A percentile compares a stretch with the other conserved stretches of the same genome.
Evolutionary conservation across 2,888 invertebrate species (phyloP).

Genomic region (Drosophila neonasuta): DNA sequence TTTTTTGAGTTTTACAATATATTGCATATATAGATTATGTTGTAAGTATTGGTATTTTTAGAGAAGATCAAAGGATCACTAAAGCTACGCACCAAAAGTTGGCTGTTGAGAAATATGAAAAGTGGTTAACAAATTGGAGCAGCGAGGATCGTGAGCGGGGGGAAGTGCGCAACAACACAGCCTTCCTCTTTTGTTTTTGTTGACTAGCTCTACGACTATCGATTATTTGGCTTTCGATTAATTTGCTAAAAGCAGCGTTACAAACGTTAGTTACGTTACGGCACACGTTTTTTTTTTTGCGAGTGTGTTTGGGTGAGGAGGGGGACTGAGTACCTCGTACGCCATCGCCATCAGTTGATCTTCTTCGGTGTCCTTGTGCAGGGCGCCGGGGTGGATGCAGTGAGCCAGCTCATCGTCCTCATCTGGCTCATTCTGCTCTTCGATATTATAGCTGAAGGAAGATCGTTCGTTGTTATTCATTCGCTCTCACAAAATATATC

Average conservation of each 20-base stretch:
- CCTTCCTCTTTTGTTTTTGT: slow-evolving; percentile 7
- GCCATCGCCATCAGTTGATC: slow-evolving; percentile 86
- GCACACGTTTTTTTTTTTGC: slow-evolving; percentile 38
- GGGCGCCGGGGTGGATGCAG: slow-evolving; percentile 87
- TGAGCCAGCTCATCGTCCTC: slow-evolving; percentile 85
- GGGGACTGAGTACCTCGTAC: slow-evolving; percentile 83
- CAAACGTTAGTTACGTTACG: slow-evolving; percentile 53
- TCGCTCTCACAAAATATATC: slow-evolving; percentile 34
- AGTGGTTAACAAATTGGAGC: slow-evolving; percentile 63
- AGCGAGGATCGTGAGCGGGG: slow-evolving; percentile 36
- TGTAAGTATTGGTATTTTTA: slow-evolving; percentile 1
- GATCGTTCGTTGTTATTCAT: slow-evolving; percentile 61
- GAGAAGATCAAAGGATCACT: slow-evolving; percentile 27
- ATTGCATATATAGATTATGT: slow-evolving; percentile 7
- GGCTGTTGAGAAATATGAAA: slow-evolving; percentile 36
- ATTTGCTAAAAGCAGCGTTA: slow-evolving; percentile 66
- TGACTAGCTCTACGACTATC: slow-evolving; percentile 41
- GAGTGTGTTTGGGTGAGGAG: slow-evolving; percentile 28
- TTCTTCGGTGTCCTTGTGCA: slow-evolving; percentile 85
- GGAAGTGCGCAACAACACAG: not conserved
- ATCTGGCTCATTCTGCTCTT: slow-evolving; percentile 87
- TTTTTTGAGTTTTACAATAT: not conserved
- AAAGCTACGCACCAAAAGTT: slow-evolving; percentile 68
- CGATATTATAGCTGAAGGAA: slow-evolving; percentile 86
- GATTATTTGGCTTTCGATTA: slow-evolving; percentile 30